Evolutionary conservation across 53 echinoderm and acorn worm genomes (phyloP), one percentile per base, ranked within the genome.

Genomic region (Antedon mediterranea): DNA sequence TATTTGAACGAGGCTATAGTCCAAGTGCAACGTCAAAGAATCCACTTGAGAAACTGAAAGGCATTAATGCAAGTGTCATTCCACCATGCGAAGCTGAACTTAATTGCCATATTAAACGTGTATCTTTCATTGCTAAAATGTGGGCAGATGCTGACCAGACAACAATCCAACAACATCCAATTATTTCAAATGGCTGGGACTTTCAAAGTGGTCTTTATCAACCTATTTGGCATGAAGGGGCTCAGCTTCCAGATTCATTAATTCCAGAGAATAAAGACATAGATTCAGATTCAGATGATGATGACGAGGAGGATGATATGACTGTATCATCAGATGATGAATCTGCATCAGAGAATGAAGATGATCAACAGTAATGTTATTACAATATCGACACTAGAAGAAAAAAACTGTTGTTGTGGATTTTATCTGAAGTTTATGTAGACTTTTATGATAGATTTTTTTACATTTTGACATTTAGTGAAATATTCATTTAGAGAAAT

Each of bases 31-130:
- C 29, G 0, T 31, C 72, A 5, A 14, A 28, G 29, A 28, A 72
- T 14, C 77, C 83, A 34, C 30, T 83, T 0, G 20, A 27, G 7
- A 83, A 78, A 20, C 71, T 78, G 9, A 77, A 78, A 28, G 30
- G 71, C 26, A 28, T 71, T 5, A 41, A 32, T 72, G 72, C 33
- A 20, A 33, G 71, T 30, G 29, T 28, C 28, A 29, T 82, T 43
- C 82, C 82, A 32, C 83, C 83, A 27, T 77, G 78, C 27, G 32
- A 43, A 30, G 72, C 76, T 0, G 78, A 77, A 29, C 13, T 83
- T 0, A 32, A 9, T 27, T 41, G 32, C 11, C 71, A 78, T 26
- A 32, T 71, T 0, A 0, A 33, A 5, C 18, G 83, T 34, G 31
- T 23, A 8, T 34, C 71, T 23, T 83, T 77, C 31, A 77, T 83